These are phyloP conservation scores for Meloidogyne exigua DNA, from an alignment of 1,140 invertebrate genomes.

Conservation along the genomic window DNA sequence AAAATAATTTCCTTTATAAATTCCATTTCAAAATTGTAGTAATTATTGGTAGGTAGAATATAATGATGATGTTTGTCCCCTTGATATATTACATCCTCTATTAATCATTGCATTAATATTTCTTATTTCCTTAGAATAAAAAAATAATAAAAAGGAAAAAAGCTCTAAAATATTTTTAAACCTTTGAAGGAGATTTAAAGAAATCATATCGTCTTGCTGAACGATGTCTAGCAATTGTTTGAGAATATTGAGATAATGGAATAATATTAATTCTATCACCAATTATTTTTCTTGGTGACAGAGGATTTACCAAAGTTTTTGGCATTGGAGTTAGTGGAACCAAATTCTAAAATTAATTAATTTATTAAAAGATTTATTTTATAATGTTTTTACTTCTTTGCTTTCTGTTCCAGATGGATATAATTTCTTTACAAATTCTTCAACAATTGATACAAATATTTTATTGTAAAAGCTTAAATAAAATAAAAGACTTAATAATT, in stretches of 20 bases:
- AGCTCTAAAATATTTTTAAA: conserved; percentile 15
- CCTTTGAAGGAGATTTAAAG: conserved; percentile 47
- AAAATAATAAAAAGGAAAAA: background rate
- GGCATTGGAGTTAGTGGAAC: conserved; percentile 40
- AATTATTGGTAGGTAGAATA: background rate
- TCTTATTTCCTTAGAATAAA: conserved; percentile 16
- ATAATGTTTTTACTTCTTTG: conserved; percentile 43
- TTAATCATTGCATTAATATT: conserved; percentile 18
- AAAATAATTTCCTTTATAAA: no score
- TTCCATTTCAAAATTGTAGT: no score
- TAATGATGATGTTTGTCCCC: no score
- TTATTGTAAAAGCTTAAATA: conserved; percentile 48
- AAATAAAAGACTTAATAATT: no score
- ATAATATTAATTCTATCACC: conserved; percentile 43
- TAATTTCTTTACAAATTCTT: conserved; percentile 56
- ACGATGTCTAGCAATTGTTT: conserved; percentile 22
- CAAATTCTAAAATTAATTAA: conserved; percentile 38
- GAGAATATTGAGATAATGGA: conserved; percentile 35
- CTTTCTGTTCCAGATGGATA: conserved; percentile 40
- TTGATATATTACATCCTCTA: background rate
- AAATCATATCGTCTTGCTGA: conserved; percentile 41
- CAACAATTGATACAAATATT: conserved; percentile 48
- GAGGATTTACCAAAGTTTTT: conserved; percentile 35
- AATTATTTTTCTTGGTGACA: conserved; percentile 50
- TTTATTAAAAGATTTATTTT: conserved; percentile 11